These are phyloP conservation scores for Balaeniceps rex DNA, from an alignment of 2,113 vertebrate species.

Conservation along the genomic window DNA sequence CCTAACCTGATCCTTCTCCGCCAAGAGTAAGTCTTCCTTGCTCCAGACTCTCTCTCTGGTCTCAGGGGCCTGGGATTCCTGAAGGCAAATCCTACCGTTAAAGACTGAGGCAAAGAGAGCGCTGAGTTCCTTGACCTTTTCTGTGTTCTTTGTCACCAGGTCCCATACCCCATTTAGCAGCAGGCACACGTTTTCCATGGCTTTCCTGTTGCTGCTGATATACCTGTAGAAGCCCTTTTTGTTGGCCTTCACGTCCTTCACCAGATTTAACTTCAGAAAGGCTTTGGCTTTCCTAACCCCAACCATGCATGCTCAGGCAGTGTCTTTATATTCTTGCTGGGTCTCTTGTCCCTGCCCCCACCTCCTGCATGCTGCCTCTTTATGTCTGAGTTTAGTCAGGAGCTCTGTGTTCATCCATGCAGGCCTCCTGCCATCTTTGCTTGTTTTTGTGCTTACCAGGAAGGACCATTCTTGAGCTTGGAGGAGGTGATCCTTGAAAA, in stretches of 20 bases:
- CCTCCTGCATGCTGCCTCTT: neutral
- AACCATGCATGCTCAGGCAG: neutral
- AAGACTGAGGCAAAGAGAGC: neutral
- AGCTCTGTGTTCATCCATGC: neutral
- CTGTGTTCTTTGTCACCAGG: neutral
- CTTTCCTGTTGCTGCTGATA: neutral
- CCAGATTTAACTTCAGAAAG: neutral
- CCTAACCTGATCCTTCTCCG: neutral
- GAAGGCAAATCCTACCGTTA: neutral
- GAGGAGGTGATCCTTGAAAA: neutral
- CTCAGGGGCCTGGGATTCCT: neutral
- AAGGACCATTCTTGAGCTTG: neutral
- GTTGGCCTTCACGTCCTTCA: neutral
- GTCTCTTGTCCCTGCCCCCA: neutral
- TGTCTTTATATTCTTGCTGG: neutral
- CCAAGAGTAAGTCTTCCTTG: neutral
- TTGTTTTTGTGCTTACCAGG: neutral
- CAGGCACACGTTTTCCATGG: neutral
- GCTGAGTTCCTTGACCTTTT: neutral
- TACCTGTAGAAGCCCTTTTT: neutral
- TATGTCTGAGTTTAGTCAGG: neutral
- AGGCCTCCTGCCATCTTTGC: neutral
- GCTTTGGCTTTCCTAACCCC: neutral
- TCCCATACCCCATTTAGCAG: neutral
- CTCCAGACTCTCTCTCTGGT: neutral